These are phyloP conservation scores for Leguminivora glycinivorella DNA, from an alignment of 1,140 invertebrate species.

Conservation along the genomic window DNA sequence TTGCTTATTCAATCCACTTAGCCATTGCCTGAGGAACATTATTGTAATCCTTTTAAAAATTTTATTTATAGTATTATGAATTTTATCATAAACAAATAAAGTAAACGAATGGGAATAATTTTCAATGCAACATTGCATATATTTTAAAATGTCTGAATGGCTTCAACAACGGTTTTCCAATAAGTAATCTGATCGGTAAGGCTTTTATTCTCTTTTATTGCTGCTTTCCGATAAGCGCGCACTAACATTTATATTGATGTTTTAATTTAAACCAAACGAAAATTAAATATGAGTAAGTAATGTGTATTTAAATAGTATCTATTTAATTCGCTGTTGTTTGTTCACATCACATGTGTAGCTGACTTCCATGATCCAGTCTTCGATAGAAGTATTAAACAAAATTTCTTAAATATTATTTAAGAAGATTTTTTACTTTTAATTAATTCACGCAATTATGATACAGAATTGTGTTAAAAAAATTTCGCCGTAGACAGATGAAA, in stretches of 20 bases:
- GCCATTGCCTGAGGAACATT: too few species aligned
- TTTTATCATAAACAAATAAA: not conserved
- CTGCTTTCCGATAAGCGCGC: slow-evolving; percentile 10
- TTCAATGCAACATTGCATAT: slow-evolving; percentile 1
- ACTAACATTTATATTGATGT: slow-evolving; percentile 13
- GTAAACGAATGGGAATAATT: not conserved
- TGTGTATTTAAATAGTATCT: too few species aligned
- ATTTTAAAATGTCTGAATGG: slow-evolving; percentile 2
- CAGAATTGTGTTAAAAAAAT: slow-evolving; percentile 37
- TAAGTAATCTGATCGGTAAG: slow-evolving; percentile 24
- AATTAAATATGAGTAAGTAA: too few species aligned
- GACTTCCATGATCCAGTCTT: too few species aligned
- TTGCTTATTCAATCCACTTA: too few species aligned
- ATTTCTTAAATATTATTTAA: too few species aligned
- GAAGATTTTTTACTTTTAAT: too few species aligned
- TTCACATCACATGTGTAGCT: too few species aligned
- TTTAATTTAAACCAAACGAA: slow-evolving; percentile 30
- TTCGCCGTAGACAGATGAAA: slow-evolving; percentile 35
- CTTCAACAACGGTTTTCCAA: slow-evolving; percentile 20
- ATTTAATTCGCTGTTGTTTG: too few species aligned
- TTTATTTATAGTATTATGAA: not conserved
- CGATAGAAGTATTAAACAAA: too few species aligned
- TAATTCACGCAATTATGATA: slow-evolving; percentile 31
- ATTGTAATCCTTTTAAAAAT: too few species aligned
- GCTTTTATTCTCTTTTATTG: slow-evolving; percentile 24